A percentile compares a stretch with the other conserved stretches of the same genome.
Evolutionary conservation across 2,888 invertebrate genomes (phyloP).

Genomic region (Allacma fusca): DNA sequence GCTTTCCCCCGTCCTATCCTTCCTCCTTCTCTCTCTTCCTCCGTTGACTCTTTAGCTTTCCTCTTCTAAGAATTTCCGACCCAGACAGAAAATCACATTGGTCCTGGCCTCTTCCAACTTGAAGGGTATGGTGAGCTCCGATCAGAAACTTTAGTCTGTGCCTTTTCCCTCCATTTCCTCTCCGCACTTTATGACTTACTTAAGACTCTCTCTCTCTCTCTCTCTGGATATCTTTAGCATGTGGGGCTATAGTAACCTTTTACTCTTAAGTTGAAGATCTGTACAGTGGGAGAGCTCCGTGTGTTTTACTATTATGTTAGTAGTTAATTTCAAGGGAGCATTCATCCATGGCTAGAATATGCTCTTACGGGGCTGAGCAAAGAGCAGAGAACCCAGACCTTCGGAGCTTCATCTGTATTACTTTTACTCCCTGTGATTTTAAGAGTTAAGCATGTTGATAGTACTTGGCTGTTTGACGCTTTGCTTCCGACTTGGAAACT

Average conservation of each 20-base stretch:
- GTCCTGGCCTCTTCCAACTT: background rate
- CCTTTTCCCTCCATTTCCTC: constrained; percentile 39
- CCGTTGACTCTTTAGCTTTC: background rate
- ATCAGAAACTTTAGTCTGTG: constrained; percentile 35
- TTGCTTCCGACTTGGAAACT: background rate
- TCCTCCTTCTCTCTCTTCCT: background rate
- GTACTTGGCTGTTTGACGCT: constrained; percentile 9
- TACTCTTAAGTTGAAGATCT: background rate
- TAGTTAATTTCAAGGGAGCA: constrained; percentile 31
- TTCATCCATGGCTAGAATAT: background rate
- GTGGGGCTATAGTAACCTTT: constrained; percentile 2
- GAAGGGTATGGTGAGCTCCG: constrained; percentile 20
- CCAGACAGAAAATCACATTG: constrained; percentile 25
- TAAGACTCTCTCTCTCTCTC: constrained; percentile 8
- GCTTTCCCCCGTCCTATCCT: background rate
- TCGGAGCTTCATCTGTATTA: too few relatives aligned
- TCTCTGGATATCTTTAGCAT: background rate
- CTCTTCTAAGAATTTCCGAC: too few relatives aligned
- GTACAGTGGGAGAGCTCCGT: background rate
- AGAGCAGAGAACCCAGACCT: too few relatives aligned
- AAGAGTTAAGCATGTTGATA: constrained; percentile 33
- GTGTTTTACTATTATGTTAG: constrained; percentile 32
- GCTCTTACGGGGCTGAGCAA: too few relatives aligned
- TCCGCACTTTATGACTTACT: constrained; percentile 31
- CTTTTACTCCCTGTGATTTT: too few relatives aligned